phyloP scores from a whole-genome alignment of 2,888 invertebrate genomes.

The Acleris literana region DNA sequence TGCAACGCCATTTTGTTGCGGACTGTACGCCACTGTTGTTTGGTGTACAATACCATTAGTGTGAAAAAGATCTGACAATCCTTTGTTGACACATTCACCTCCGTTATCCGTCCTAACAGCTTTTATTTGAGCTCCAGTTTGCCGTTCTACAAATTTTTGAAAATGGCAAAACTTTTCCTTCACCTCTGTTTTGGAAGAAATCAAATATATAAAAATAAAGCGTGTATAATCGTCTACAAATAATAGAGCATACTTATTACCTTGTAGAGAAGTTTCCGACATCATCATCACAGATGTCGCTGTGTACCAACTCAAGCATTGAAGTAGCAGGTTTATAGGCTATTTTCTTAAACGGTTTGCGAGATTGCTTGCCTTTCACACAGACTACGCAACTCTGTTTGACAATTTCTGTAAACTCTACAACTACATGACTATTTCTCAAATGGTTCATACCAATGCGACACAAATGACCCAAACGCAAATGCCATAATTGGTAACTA shows the following conservation, averaged over 20 bases:
- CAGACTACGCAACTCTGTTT: slow-evolving; percentile 7
- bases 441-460: slow-evolving; percentile 2
- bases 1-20: slow-evolving; percentile 48
- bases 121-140: slow-evolving; percentile 30
- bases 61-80: not conserved
- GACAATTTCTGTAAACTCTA: slow-evolving; percentile 10
- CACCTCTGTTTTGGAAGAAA: slow-evolving; percentile 16
- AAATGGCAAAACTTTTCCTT: slow-evolving; percentile 18
- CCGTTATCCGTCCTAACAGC: slow-evolving; percentile 35
- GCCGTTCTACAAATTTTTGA: slow-evolving; percentile 37
- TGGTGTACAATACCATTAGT: slow-evolving; percentile 43
- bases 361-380: not conserved
- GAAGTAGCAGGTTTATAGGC: not conserved
- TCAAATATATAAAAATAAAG: slow-evolving; percentile 30
- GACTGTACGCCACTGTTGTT: slow-evolving; percentile 42
- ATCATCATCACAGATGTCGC: slow-evolving; percentile 33
- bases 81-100: slow-evolving; percentile 34
- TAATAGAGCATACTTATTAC: slow-evolving; percentile 27
- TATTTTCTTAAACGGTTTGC: no score
- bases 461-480: slow-evolving; percentile 5
- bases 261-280: slow-evolving; percentile 15
- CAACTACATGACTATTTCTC: not conserved
- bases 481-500: no score
- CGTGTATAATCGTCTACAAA: slow-evolving; percentile 34
- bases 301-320: slow-evolving; percentile 22